phyloP scores from a whole-genome alignment of 2,888 invertebrate species.

The Timema podura region DNA sequence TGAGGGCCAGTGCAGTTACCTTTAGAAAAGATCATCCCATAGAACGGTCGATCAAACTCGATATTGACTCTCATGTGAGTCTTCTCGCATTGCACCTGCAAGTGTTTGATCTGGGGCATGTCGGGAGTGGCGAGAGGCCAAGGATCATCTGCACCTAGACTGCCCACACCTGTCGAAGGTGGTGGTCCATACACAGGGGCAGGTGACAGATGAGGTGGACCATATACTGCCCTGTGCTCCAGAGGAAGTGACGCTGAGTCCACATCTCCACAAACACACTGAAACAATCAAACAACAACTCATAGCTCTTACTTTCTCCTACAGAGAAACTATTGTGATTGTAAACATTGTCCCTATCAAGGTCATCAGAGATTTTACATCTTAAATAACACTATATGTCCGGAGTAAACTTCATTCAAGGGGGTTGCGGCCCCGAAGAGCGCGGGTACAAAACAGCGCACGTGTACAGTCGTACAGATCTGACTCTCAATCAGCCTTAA shows the following conservation, averaged over 20 bases:
- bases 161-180: constrained; percentile 42
- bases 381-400: too few species aligned
- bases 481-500: too few species aligned
- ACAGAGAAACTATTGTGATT: too few species aligned
- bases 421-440: too few species aligned
- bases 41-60: constrained; percentile 91
- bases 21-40: constrained; percentile 94
- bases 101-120: constrained; percentile 88
- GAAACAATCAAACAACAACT: constrained; percentile 37
- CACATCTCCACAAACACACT: constrained; percentile 69
- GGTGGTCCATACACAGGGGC: constrained; percentile 39
- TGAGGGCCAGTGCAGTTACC: constrained; percentile 46
- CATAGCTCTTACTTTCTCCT: too few species aligned
- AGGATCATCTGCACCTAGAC: constrained; percentile 63
- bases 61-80: constrained; percentile 94
- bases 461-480: too few species aligned
- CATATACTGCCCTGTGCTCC: constrained; percentile 60
- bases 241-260: constrained; percentile 61
- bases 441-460: too few species aligned
- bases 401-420: too few species aligned
- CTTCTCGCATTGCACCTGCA: constrained; percentile 93
- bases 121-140: constrained; percentile 88
- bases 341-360: too few species aligned
- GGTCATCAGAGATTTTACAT: too few species aligned
- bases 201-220: constrained; percentile 37